Conservation (phyloP, 2,888 invertebrate genomes). For the Anaspis maculata region DNA sequence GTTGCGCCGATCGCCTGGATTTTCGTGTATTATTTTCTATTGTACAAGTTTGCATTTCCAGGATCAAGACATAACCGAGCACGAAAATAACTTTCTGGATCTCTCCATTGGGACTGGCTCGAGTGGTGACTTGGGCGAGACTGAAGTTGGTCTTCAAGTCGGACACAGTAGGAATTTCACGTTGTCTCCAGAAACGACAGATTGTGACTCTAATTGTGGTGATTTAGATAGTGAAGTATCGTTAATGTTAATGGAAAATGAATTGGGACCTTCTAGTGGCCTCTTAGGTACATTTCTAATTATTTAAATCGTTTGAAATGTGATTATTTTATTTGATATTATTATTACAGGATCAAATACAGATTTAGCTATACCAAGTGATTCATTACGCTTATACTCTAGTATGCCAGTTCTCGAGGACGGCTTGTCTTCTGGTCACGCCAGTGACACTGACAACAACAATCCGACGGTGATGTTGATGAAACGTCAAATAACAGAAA, state of each 20-base stretch:
- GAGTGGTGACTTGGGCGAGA: constrained; percentile 58
- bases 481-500: constrained; percentile 64
- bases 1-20: not conserved
- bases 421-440: constrained; percentile 88
- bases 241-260: constrained; percentile 64
- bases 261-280: constrained; percentile 42
- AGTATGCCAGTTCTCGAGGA: constrained; percentile 91
- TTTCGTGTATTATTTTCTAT: too few relatives aligned
- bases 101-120: constrained; percentile 54
- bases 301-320: not conserved
- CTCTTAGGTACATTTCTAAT: constrained; percentile 29
- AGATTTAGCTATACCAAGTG: constrained; percentile 52
- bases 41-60: constrained; percentile 27
- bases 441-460: constrained; percentile 86
- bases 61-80: constrained; percentile 46
- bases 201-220: constrained; percentile 82
- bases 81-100: constrained; percentile 52
- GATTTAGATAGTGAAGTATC: constrained; percentile 81
- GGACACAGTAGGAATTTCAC: constrained; percentile 78
- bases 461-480: constrained; percentile 61
- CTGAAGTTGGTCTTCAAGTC: constrained; percentile 53
- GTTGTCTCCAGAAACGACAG: constrained; percentile 86
- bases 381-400: constrained; percentile 59
- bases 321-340: not conserved
- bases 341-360: constrained; percentile 45